Evolutionary conservation across 2,888 invertebrate species (phyloP).

Genomic region (Gryllus longicercus): DNA sequence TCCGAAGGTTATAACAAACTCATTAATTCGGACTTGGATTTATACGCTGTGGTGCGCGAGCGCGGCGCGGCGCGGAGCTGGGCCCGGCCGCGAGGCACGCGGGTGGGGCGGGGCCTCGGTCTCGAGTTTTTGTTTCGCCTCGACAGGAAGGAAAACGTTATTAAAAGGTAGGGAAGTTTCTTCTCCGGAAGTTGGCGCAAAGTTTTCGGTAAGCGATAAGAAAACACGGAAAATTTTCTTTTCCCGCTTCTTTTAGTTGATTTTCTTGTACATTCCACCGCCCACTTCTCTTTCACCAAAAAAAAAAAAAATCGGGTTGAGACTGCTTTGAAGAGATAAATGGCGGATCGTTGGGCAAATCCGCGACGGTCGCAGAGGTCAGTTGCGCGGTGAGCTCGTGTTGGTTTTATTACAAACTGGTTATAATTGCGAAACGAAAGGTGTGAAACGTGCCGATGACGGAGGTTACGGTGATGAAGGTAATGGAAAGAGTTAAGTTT

Average conservation of each 20-base stretch:
- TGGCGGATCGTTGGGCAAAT: not conserved
- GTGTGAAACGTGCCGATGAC: not conserved
- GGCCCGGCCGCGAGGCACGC: no score
- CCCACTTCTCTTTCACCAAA: not conserved
- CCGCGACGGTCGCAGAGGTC: not conserved
- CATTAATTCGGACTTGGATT: conserved; percentile 17
- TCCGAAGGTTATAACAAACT: conserved; percentile 17
- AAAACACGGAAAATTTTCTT: conserved; percentile 2
- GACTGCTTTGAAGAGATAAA: not conserved
- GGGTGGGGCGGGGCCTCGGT: not conserved
- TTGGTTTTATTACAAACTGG: not conserved
- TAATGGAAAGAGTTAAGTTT: no score
- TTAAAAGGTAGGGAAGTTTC: conserved; percentile 17
- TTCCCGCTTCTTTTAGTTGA: not conserved
- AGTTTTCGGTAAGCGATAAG: conserved; percentile 17
- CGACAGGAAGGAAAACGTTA: conserved; percentile 17
- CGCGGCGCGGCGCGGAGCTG: not conserved
- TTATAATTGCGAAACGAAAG: conserved; percentile 17
- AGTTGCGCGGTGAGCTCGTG: not conserved
- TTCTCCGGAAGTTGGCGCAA: conserved; percentile 1
- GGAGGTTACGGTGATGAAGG: no score
- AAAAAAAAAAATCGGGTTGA: not conserved
- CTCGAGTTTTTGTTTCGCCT: conserved; percentile 6
- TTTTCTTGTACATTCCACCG: not conserved
- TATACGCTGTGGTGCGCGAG: conserved; percentile 17